Conservation (phyloP, 2,113 vertebrate species). For the Ceyx melanurus region DNA sequence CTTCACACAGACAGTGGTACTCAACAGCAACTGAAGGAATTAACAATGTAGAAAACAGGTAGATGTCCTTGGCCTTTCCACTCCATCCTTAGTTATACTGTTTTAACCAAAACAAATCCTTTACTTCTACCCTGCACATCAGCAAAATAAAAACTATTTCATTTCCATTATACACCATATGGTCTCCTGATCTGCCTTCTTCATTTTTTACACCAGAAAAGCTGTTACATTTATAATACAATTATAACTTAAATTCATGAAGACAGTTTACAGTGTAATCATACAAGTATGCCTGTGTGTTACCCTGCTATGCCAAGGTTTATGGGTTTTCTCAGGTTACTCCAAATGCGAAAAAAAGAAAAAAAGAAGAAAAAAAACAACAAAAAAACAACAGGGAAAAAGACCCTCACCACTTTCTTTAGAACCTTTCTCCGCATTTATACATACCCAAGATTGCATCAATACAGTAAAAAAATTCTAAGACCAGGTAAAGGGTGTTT, state of each 20-base stretch:
- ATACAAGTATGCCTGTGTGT: background rate
- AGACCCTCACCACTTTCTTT: background rate
- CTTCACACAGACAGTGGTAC: background rate
- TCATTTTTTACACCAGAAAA: constrained; percentile 39
- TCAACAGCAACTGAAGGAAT: background rate
- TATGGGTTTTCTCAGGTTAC: background rate
- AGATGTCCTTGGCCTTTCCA: constrained; percentile 31
- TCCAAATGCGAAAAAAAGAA: rapidly evolving
- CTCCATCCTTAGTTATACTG: background rate
- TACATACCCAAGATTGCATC: background rate
- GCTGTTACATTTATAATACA: constrained; percentile 16
- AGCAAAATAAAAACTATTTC: constrained; percentile 26
- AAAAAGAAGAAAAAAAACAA: too few relatives aligned
- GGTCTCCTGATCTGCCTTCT: constrained; percentile 10
- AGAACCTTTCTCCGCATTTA: background rate
- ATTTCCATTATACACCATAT: constrained; percentile 7
- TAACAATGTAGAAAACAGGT: background rate
- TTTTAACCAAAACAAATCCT: constrained; percentile 38
- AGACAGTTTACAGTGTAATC: background rate
- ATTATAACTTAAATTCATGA: constrained; percentile 21
- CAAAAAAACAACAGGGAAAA: background rate
- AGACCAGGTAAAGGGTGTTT: background rate
- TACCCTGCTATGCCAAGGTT: constrained; percentile 14
- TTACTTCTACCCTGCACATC: background rate
- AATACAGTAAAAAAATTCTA: background rate